phyloP scores from a whole-genome alignment of 2,113 vertebrate genomes.

The Rhadina sibilatrix region DNA sequence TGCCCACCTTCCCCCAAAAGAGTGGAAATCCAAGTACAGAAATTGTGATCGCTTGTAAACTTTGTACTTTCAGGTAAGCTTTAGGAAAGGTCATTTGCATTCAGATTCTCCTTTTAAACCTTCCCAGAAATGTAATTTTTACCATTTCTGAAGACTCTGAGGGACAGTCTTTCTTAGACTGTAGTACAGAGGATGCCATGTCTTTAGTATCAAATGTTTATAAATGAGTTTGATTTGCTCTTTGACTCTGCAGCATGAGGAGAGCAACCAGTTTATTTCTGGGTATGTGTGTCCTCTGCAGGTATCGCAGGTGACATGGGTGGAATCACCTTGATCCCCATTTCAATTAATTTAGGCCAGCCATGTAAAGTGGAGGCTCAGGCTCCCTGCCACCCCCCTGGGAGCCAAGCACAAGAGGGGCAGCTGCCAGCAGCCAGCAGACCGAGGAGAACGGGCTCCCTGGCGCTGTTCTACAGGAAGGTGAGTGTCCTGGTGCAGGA shows the following conservation, averaged over 20 bases:
- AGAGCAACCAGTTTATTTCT: neutral
- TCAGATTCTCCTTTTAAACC: neutral
- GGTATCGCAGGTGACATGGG: constrained; percentile 78
- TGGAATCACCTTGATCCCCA: constrained; percentile 84
- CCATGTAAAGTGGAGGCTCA: constrained; percentile 59
- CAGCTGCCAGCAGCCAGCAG: constrained; percentile 49
- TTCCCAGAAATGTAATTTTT: neutral
- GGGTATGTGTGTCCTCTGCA: constrained; percentile 29
- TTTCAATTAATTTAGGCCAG: constrained; percentile 71
- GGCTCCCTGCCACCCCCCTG: constrained; percentile 51
- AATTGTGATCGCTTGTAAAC: neutral
- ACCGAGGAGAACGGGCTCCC: constrained; percentile 87
- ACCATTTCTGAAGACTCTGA: neutral
- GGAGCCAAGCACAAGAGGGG: constrained; percentile 46
- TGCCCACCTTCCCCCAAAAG: neutral
- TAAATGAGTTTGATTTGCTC: neutral
- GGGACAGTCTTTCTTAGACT: neutral
- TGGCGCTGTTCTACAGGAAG: constrained; percentile 97
- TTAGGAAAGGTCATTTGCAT: neutral
- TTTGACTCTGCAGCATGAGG: neutral
- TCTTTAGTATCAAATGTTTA: neutral
- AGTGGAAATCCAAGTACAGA: neutral
- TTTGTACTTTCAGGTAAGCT: neutral
- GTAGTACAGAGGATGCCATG: neutral
- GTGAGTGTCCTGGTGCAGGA: constrained; percentile 48